Evolutionary conservation across 2,797 vertebrate species (phyloP).

Genomic region (Leontopithecus rosalia): DNA sequence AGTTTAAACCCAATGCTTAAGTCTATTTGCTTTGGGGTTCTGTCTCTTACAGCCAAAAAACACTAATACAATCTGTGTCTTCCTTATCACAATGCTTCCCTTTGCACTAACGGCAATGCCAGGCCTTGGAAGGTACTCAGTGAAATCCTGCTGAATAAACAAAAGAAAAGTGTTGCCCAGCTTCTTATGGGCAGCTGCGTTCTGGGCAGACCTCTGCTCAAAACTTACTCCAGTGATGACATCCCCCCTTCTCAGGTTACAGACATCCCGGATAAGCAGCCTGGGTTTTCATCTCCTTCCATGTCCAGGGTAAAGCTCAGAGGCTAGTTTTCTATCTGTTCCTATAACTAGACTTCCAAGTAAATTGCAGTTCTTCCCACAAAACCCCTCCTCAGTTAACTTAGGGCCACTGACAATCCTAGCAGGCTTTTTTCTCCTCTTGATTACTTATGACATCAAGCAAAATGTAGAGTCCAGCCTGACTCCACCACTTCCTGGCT

Average conservation of each 20-base stretch:
- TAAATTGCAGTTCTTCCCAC: neutral
- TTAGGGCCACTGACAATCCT: neutral
- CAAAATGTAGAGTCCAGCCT: neutral
- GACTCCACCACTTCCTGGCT: neutral
- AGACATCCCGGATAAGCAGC: neutral
- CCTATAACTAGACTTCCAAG: neutral
- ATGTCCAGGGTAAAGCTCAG: neutral
- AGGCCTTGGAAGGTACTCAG: neutral
- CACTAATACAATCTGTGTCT: too few relatives aligned
- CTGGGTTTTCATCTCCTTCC: neutral
- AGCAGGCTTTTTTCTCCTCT: neutral
- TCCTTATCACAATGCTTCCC: neutral
- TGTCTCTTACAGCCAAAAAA: neutral
- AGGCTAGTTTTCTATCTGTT: neutral
- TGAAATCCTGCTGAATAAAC: neutral
- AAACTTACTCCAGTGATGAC: neutral
- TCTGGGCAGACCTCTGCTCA: neutral
- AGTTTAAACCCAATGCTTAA: neutral
- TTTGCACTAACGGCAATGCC: fast-evolving
- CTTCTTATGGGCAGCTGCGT: neutral
- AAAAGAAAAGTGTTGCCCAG: neutral
- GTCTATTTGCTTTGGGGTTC: neutral
- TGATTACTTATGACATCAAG: neutral
- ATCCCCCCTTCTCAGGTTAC: too few relatives aligned
- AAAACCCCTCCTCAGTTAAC: neutral